These are phyloP conservation scores for Monopis laevigella DNA, from an alignment of 2,888 invertebrate species.

Conservation along the genomic window DNA sequence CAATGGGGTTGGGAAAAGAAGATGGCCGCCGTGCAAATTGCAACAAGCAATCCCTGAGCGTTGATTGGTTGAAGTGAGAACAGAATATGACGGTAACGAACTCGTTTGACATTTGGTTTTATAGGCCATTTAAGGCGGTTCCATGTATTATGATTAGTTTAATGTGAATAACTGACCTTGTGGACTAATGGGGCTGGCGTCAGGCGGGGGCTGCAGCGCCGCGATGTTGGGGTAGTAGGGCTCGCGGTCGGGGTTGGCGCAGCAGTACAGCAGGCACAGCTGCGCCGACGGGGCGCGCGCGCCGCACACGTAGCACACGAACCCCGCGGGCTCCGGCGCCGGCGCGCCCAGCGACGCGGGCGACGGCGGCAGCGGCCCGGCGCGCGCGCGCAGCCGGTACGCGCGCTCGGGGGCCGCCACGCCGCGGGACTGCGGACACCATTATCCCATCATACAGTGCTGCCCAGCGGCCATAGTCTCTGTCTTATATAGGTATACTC, in stretches of 20 bases:
- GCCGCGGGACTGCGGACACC: slow-evolving; percentile 68
- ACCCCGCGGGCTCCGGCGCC: slow-evolving; percentile 74
- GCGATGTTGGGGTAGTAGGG: slow-evolving; percentile 92
- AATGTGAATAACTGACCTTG: slow-evolving; percentile 77
- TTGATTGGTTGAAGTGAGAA: too few species aligned
- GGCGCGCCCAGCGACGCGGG: too few species aligned
- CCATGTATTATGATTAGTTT: too few species aligned
- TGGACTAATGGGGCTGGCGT: slow-evolving; percentile 89
- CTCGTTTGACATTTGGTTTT: too few species aligned
- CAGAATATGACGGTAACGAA: too few species aligned
- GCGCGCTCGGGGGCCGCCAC: slow-evolving; percentile 81
- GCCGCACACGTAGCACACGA: slow-evolving; percentile 92
- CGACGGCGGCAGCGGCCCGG: slow-evolving; percentile 54
- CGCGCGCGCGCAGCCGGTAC: slow-evolving; percentile 84
- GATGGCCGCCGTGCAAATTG: too few species aligned
- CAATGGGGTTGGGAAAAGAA: too few species aligned
- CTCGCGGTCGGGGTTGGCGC: slow-evolving; percentile 84
- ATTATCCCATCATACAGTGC: too few species aligned
- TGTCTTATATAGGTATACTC: too few species aligned
- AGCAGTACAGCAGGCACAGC: slow-evolving; percentile 84
- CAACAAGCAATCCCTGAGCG: too few species aligned
- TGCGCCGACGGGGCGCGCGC: slow-evolving; percentile 82
- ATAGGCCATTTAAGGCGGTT: too few species aligned
- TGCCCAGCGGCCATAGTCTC: too few species aligned
- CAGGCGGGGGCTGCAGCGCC: slow-evolving; percentile 79